Percentiles rank a stretch among this genome's conserved stretches.
Evolutionary conservation across 2,797 vertebrate species (phyloP).

Genomic region (Glyptemys insculpta): DNA sequence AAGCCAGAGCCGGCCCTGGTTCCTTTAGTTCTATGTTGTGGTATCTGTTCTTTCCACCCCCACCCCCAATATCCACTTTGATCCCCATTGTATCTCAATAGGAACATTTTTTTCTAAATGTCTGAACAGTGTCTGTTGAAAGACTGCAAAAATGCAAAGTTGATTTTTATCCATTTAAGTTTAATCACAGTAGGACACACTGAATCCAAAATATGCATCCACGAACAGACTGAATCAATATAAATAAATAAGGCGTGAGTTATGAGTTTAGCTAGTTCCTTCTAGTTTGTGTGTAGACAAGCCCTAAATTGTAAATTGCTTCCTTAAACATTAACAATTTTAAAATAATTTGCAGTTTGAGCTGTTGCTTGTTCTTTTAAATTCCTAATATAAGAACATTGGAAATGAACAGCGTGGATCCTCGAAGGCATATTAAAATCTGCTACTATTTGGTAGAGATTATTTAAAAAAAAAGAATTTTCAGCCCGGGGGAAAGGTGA

Average conservation of each 20-base stretch:
- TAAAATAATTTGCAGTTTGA: not conserved
- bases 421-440: not conserved
- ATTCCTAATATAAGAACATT: not conserved
- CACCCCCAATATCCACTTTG: not conserved
- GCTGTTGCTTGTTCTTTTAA: fast-evolving
- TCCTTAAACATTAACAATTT: not conserved
- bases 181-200: not conserved
- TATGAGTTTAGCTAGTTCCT: not conserved
- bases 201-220: not conserved
- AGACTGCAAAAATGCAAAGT: not conserved
- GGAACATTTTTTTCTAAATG: not conserved
- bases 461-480: not conserved
- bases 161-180: not conserved
- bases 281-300: not conserved
- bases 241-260: not conserved
- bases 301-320: fast-evolving
- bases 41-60: not conserved
- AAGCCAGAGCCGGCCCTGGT: too few relatives aligned
- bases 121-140: not conserved
- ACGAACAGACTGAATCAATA: not conserved
- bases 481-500: not conserved
- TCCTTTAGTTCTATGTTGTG: not conserved
- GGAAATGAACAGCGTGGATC: not conserved
- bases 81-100: not conserved
- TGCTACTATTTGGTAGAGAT: not conserved